Evolutionary conservation across 2,113 vertebrate species (phyloP).

Genomic region (Alligator sinensis): DNA sequence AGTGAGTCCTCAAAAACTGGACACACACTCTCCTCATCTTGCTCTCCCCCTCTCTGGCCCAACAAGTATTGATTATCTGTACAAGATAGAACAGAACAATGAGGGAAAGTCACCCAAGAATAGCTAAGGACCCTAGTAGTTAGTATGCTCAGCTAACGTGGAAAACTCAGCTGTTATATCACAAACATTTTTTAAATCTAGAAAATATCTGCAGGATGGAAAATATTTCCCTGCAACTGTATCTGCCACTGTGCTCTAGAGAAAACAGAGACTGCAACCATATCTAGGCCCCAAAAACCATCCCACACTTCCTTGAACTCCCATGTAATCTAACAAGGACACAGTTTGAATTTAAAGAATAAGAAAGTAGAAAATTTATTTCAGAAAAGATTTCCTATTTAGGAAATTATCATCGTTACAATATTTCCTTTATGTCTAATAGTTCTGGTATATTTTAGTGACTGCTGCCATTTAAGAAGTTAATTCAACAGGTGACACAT

Average conservation of each 20-base stretch:
- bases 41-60: too few relatives aligned
- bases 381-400: background rate
- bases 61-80: too few relatives aligned
- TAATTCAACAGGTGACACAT: background rate
- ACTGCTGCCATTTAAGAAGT: background rate
- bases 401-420: background rate
- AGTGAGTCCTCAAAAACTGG: too few relatives aligned
- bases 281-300: background rate
- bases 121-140: too few relatives aligned
- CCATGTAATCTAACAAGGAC: background rate
- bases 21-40: too few relatives aligned
- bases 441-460: background rate
- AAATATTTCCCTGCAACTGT: too few relatives aligned
- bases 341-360: background rate
- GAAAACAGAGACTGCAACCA: background rate
- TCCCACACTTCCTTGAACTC: background rate
- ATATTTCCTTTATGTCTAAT: background rate
- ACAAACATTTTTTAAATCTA: too few relatives aligned
- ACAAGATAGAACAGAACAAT: too few relatives aligned
- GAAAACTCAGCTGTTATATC: too few relatives aligned
- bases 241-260: background rate
- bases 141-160: too few relatives aligned
- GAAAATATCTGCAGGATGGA: too few relatives aligned
- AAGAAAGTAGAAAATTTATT: background rate
- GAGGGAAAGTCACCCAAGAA: too few relatives aligned